Base-by-base conservation (phyloP, 37 sponge, comb jelly and placozoan genomes). In the Dysidea cf. avara region DNA sequence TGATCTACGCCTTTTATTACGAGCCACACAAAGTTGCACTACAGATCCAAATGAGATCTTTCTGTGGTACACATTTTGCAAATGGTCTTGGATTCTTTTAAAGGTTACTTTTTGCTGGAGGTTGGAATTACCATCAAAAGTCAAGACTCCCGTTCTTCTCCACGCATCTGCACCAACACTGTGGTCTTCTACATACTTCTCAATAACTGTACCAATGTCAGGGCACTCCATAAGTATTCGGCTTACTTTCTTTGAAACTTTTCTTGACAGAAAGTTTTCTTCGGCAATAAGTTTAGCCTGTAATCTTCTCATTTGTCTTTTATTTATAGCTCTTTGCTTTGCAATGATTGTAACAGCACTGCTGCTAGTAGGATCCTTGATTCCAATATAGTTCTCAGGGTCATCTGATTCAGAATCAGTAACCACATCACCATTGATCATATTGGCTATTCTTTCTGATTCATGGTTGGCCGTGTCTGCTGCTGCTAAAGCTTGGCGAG, bases 131-230 rank as follows among this genome's bases (percentile, higher is more conserved):
- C 76, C 64, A 38, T 75, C 53, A 48, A 75, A 75, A 28, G 64
- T 75, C 40, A 73, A 38, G 4, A 72, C 72, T 21, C 74, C 74
- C 1, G 76, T 75, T 20, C 76, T 26, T 24, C 76, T 32, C 53
- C 76, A 75, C n/a, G 53, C 36, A 26, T 63, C 64, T 18, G 76
- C 76, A 32, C 74, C 74, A 49, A 62, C 76, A 50, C 52, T 61
- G 32, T 63, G 53, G 18, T 62, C 64, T 38, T 26, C 20, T 18
- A 75, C 61, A 75, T 35, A 75, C 34, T 48, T 62, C 33, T 75
- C 76, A 46, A 75, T 75, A 0, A 63, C 64, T 49, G 48, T 30
- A n/a, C 76, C 76, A 50, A 63, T 63, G 51, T 75, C 53, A 30
- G 63, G 53, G 33, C 33, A 75, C 34, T 63, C 35, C 33, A 20